A percentile compares a stretch with the other conserved stretches of the same genome.
Evolutionary conservation across 2,797 vertebrate genomes (phyloP).

Genomic region (Sylvia borin): DNA sequence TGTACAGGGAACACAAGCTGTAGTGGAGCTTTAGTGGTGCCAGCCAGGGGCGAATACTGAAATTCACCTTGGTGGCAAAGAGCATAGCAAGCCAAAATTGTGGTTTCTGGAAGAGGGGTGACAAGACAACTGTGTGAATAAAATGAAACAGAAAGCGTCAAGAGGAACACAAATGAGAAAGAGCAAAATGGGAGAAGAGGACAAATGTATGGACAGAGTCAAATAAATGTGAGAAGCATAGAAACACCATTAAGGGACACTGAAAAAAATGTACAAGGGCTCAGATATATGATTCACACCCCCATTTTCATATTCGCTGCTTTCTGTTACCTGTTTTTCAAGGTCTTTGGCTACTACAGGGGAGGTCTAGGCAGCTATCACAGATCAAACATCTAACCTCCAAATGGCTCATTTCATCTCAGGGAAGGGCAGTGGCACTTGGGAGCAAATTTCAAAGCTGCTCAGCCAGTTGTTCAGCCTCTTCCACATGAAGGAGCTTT

Average conservation of each 20-base stretch:
- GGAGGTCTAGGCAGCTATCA: background rate
- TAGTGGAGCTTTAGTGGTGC: background rate
- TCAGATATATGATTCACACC: background rate
- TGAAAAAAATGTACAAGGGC: background rate
- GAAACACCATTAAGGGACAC: background rate
- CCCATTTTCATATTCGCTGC: background rate
- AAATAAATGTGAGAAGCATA: background rate
- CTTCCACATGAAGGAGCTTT: background rate
- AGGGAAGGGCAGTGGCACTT: background rate
- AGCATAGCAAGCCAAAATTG: background rate
- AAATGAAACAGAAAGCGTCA: background rate
- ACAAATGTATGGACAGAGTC: background rate
- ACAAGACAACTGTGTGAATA: background rate
- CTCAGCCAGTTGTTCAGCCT: background rate
- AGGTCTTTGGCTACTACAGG: background rate
- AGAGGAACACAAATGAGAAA: background rate
- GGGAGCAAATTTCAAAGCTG: background rate
- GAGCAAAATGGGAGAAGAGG: background rate
- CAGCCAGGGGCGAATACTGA: background rate
- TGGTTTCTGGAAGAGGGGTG: background rate
- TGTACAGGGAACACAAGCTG: background rate
- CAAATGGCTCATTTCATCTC: background rate
- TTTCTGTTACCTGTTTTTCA: background rate
- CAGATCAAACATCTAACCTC: background rate
- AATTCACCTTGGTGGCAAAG: background rate